Base-by-base conservation (phyloP, 2,797 vertebrate genomes). In the Siniperca scherzeri region DNA sequence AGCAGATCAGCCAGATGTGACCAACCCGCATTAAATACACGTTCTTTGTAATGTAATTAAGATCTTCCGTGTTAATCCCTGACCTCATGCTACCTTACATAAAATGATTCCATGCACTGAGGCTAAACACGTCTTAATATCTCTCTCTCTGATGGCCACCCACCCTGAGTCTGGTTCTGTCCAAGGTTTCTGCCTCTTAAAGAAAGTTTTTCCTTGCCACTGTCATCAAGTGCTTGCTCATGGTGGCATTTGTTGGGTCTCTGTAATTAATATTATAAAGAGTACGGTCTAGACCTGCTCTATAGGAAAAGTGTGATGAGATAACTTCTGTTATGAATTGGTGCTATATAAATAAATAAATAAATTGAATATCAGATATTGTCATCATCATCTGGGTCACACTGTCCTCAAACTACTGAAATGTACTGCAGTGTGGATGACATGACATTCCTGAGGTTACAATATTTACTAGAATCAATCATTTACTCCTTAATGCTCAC, bases 401-500 rank as follows among this genome's bases (percentile, higher is more conserved):
- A 10, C 6, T 30, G 69, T 25, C 62, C 12, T 73, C 4, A 73
- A 53, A 46, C 52, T 48, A 44, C 40, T 52, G 6, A 56, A 30
- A 4, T 22, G n/a, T 30, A 9, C 0, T 30, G 27, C 13, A 17
- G 25, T 16, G 46, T 46, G 21, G 19, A 57, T 62, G 50, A 56
- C 57, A 44, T 44, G 30, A 40, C 38, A 72, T 48, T 46, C 1
- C 19, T 2, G 25, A 73, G 14, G 48, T 70, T 33, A 17, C 27
- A 36, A 27, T n/a, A 59, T 62, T 75, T 14, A 67, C 46, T 33
- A 50, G 4, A 72, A 62, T 72, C 33, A 76, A 71, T 70, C n/a
- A 74, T 70, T 78, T 17, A 78, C 70, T 40, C 40, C 42, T 74
- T 33, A 13, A 42, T 77, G 6, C 40, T 70, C 25, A 42, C 48